Percentiles rank a stretch among this genome's conserved stretches.
Evolutionary conservation across 2,888 invertebrate species (phyloP).

Genomic region (Congeria kusceri): DNA sequence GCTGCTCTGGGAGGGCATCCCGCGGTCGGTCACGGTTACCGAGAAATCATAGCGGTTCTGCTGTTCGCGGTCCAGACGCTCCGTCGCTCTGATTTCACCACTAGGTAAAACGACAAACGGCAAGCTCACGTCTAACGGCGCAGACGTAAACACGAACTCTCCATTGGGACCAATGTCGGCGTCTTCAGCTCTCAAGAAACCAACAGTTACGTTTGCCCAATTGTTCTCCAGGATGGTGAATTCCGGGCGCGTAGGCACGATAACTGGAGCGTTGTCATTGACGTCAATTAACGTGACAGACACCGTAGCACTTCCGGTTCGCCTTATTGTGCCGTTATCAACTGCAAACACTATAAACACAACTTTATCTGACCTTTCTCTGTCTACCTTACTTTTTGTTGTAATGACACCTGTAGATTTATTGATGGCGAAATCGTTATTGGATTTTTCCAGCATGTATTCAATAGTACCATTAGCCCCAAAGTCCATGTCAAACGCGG

Average conservation of each 20-base stretch:
- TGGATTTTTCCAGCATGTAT: constrained; percentile 53
- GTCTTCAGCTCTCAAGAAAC: constrained; percentile 59
- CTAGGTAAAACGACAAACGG: constrained; percentile 68
- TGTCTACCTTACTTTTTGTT: constrained; percentile 63
- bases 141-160: constrained; percentile 48
- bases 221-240: constrained; percentile 60
- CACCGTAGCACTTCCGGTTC: constrained; percentile 68
- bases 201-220: constrained; percentile 43
- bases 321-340: constrained; percentile 50
- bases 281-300: constrained; percentile 57
- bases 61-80: constrained; percentile 69
- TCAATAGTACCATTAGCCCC: constrained; percentile 67
- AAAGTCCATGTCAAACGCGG: constrained; percentile 91
- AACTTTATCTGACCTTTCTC: constrained; percentile 60
- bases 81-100: constrained; percentile 69
- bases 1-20: constrained; percentile 62
- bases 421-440: constrained; percentile 60
- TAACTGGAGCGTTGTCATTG: constrained; percentile 65
- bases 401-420: constrained; percentile 68
- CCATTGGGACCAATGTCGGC: constrained; percentile 74
- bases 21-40: constrained; percentile 71
- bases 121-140: constrained; percentile 43
- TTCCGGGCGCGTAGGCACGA: constrained; percentile 53
- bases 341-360: constrained; percentile 63
- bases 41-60: constrained; percentile 67